Conservation (phyloP, 2,888 invertebrate genomes). For the Polydrusus pterygomalis region DNA sequence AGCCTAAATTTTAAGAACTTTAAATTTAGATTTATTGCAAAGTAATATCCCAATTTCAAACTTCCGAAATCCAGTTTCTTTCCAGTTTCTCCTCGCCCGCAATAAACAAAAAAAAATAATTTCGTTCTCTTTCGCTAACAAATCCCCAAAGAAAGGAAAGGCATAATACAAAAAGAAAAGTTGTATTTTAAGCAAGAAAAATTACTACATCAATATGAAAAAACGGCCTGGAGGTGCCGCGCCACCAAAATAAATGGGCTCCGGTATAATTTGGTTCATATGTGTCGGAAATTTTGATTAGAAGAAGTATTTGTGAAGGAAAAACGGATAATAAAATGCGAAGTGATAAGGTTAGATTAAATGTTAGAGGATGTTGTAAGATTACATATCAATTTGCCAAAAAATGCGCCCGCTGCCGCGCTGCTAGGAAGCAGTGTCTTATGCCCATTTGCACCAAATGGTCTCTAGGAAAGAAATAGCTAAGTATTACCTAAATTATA, state of each 20-base stretch:
- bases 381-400: background rate
- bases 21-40: slow-evolving; percentile 23
- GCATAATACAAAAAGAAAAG: slow-evolving; percentile 29
- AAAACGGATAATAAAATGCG: slow-evolving; percentile 47
- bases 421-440: too few relatives aligned
- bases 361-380: slow-evolving; percentile 4
- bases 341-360: slow-evolving; percentile 44
- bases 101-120: slow-evolving; percentile 22
- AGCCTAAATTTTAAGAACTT: background rate
- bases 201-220: slow-evolving; percentile 50
- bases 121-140: slow-evolving; percentile 20
- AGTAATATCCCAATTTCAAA: slow-evolving; percentile 9
- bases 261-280: slow-evolving; percentile 50
- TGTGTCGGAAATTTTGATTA: slow-evolving; percentile 52
- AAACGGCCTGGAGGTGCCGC: slow-evolving; percentile 40
- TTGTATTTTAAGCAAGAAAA: slow-evolving; percentile 48
- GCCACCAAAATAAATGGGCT: slow-evolving; percentile 39
- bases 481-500: too few relatives aligned
- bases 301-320: slow-evolving; percentile 38
- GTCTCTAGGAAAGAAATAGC: too few relatives aligned
- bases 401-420: background rate
- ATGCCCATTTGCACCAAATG: too few relatives aligned
- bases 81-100: slow-evolving; percentile 14
- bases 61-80: slow-evolving; percentile 5
- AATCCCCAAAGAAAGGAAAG: slow-evolving; percentile 28